Evolutionary conservation across 1,140 invertebrate species (phyloP).

Genomic region (Harlomillsia oculata): DNA sequence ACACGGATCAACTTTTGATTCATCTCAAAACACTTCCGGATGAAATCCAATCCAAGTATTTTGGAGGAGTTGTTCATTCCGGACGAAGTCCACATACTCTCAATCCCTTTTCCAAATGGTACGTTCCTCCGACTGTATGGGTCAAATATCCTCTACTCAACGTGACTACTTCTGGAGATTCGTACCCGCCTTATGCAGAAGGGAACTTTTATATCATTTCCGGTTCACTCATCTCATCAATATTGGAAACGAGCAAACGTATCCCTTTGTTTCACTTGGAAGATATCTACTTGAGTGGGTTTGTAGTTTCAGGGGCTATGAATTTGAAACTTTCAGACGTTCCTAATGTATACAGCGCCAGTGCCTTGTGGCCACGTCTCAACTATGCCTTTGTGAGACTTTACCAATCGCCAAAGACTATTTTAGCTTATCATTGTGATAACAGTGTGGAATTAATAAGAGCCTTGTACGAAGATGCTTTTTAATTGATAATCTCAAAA

Average conservation of each 20-base stretch:
- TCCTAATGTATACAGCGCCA: slow-evolving; percentile 10
- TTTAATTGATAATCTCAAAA: too few relatives aligned
- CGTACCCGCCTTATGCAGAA: slow-evolving; percentile 21
- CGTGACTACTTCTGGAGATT: neutral
- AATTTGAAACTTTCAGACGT: slow-evolving; percentile 11
- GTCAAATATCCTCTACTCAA: neutral
- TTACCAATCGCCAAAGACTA: neutral
- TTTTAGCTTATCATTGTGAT: slow-evolving; percentile 26
- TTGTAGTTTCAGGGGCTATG: slow-evolving; percentile 9
- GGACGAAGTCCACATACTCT: slow-evolving; percentile 15
- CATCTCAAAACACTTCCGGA: neutral
- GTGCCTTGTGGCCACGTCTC: slow-evolving; percentile 12
- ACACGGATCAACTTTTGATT: slow-evolving; percentile 5
- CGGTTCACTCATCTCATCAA: neutral
- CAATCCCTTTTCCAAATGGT: slow-evolving; percentile 28
- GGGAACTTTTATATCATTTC: slow-evolving; percentile 22
- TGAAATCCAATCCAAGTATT: neutral
- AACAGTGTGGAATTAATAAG: slow-evolving; percentile 20
- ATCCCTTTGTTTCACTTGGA: slow-evolving; percentile 28
- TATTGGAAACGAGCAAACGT: slow-evolving; percentile 3
- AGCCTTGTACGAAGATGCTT: neutral
- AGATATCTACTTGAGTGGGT: slow-evolving; percentile 23
- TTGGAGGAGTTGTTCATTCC: slow-evolving; percentile 16
- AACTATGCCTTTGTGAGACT: slow-evolving; percentile 9
- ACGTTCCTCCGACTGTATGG: slow-evolving; percentile 24